Evolutionary conservation across 2,113 vertebrate species (phyloP).

Genomic region (Cephalopterus ornatus): DNA sequence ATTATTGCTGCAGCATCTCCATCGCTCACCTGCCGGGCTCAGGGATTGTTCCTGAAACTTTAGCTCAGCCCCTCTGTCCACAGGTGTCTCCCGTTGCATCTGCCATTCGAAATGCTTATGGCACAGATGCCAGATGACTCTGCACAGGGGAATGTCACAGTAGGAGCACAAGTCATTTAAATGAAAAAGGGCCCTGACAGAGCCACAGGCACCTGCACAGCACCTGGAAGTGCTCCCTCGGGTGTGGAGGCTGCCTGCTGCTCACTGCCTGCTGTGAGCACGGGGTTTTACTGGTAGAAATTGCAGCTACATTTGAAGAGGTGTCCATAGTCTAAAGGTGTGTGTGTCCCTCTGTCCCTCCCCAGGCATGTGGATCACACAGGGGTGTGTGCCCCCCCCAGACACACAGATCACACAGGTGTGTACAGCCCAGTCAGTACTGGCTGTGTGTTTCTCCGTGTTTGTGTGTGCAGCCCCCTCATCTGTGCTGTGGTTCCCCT

Average conservation of each 20-base stretch:
- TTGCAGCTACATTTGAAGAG: not conserved
- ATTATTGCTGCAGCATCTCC: conserved; percentile 60
- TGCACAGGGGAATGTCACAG: not conserved
- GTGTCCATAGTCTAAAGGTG: too few species aligned
- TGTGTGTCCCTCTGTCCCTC: not conserved
- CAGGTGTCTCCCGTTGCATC: not conserved
- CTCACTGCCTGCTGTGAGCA: not conserved
- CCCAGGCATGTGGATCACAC: not conserved
- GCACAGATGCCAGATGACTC: not conserved
- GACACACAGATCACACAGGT: not conserved
- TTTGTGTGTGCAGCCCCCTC: not conserved
- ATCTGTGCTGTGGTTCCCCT: not conserved
- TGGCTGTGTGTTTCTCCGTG: not conserved
- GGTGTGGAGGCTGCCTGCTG: not conserved
- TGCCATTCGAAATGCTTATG: not conserved
- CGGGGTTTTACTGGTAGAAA: not conserved
- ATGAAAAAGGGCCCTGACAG: not conserved
- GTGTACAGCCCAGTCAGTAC: not conserved
- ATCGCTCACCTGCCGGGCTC: conserved; percentile 29
- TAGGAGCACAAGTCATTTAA: not conserved
- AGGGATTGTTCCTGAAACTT: conserved; percentile 15
- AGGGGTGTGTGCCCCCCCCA: not conserved
- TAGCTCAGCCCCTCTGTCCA: not conserved
- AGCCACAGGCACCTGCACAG: not conserved
- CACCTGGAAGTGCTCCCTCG: not conserved